A percentile compares a stretch with the other conserved stretches of the same genome.
Conservation (phyloP, 2,888 invertebrate species). For the Apantesis nais region DNA sequence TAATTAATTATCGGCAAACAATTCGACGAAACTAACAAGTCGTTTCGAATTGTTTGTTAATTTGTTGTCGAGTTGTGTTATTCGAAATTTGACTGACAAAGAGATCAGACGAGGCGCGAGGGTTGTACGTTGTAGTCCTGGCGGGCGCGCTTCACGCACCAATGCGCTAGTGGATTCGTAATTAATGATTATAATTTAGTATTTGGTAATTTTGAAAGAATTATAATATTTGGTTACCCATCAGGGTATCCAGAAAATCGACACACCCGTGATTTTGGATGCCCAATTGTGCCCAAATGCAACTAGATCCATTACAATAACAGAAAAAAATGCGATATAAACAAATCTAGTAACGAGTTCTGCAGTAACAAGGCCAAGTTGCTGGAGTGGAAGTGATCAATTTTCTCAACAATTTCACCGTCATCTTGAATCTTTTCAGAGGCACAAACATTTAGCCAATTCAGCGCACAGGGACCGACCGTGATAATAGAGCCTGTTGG, state of each 20-base stretch:
- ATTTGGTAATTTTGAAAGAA: not conserved
- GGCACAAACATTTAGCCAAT: conserved; percentile 84
- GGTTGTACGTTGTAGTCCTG: not conserved
- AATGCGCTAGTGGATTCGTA: not conserved
- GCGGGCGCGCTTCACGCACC: not conserved
- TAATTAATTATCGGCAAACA: not conserved
- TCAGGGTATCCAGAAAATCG: not conserved
- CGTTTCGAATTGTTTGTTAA: not conserved
- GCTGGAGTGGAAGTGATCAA: conserved; percentile 81
- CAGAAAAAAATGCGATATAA: conserved; percentile 37
- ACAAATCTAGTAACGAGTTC: conserved; percentile 55
- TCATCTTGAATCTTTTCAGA: conserved; percentile 82
- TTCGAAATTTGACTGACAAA: not conserved
- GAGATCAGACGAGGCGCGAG: not conserved
- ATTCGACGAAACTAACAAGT: not conserved
- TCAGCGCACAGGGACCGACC: conserved; percentile 76
- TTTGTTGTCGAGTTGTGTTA: not conserved
- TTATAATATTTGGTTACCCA: not conserved
- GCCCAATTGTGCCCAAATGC: too few relatives aligned
- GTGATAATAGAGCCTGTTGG: conserved; percentile 81
- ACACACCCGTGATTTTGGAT: too few relatives aligned
- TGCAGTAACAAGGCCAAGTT: conserved; percentile 67
- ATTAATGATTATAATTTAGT: not conserved
- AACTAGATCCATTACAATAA: not conserved
- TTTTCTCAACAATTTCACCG: conserved; percentile 84